A percentile compares a stretch with the other conserved stretches of the same genome.
These are phyloP conservation scores for Drosophila busckii DNA, from an alignment of 1,140 invertebrate genomes.

Conservation along the genomic window DNA sequence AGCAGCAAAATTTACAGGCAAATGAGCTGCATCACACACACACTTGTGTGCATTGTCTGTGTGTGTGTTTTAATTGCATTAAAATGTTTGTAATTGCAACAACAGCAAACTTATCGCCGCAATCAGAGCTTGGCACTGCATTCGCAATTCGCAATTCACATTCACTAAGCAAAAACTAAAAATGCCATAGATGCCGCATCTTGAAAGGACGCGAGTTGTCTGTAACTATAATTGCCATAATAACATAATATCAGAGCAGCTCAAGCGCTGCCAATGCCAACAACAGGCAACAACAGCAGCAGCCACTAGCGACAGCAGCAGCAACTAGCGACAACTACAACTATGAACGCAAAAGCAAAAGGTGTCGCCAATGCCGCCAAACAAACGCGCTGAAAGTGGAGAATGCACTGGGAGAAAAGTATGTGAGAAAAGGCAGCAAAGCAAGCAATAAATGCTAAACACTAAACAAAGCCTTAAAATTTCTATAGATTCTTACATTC, in stretches of 20 bases:
- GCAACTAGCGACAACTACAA: constrained; percentile 7
- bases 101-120: constrained; percentile 18
- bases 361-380: constrained; percentile 53
- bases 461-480: neutral
- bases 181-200: constrained; percentile 69
- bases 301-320: constrained; percentile 6
- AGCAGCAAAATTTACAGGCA: no score
- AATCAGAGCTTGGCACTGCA: constrained; percentile 26
- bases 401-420: constrained; percentile 8
- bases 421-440: neutral
- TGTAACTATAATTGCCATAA: constrained; percentile 77
- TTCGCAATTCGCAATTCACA: no score
- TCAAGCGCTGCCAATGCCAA: constrained; percentile 1
- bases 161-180: constrained; percentile 33
- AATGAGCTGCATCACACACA: constrained; percentile 41
- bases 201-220: constrained; percentile 39
- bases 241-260: constrained; percentile 67
- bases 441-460: no score
- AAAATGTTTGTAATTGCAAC: constrained; percentile 76
- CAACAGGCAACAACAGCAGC: constrained; percentile 6
- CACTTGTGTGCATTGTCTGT: constrained; percentile 13
- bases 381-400: constrained; percentile 1
- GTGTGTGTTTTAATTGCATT: constrained; percentile 65
- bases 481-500: neutral
- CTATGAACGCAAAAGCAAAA: constrained; percentile 38